Evolutionary conservation across 2,113 vertebrate species (phyloP), one percentile per base, ranked within the genome.

Genomic region (Ceratotherium simum): DNA sequence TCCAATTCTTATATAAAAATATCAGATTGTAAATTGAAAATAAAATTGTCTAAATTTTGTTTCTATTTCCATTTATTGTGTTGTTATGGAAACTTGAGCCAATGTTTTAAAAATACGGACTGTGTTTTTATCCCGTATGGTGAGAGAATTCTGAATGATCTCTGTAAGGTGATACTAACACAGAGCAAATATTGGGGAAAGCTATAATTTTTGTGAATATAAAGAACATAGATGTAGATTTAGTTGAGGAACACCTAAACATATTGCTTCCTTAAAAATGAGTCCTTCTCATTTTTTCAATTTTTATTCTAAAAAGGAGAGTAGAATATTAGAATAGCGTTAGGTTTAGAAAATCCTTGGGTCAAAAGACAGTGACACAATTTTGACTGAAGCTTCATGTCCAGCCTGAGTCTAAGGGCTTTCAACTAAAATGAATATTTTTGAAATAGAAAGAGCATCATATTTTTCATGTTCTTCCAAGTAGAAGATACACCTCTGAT

Each of bases 381-480:
- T 89, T 76, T 56, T 65, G 11, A 79, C 8, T 73, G 20, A 91
- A 72, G 6, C 7, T 65, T 96, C 13, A 23, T 65, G 42, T 64
- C 4, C 5, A 56, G 3, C 6, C 18, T 85, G 20, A 39, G 18
- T 39, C 25, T 73, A 51, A 69, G 10, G 62, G 17, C 8, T 72
- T 92, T 87, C n/a, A 87, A 54, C 25, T 79, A 87, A 72, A 64
- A 42, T 62, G 6, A 73, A 31, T 83, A 64, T 73, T 83, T 96
- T 92, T 48, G 27, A 96, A 93, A 90, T 42, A 95, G 11, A 8
- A 76, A 73, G 1, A 67, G 2, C 46, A 84, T 20, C 23, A 48
- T 93, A 54, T 92, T 84, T 94, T 93, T 91, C 27, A 91, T 84
- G 56, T 79, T 91, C 25, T 79, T 75, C 8, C 56, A 54, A 64